These are phyloP conservation scores for Atta colombica DNA, from an alignment of 1,140 invertebrate genomes.

Conservation along the genomic window DNA sequence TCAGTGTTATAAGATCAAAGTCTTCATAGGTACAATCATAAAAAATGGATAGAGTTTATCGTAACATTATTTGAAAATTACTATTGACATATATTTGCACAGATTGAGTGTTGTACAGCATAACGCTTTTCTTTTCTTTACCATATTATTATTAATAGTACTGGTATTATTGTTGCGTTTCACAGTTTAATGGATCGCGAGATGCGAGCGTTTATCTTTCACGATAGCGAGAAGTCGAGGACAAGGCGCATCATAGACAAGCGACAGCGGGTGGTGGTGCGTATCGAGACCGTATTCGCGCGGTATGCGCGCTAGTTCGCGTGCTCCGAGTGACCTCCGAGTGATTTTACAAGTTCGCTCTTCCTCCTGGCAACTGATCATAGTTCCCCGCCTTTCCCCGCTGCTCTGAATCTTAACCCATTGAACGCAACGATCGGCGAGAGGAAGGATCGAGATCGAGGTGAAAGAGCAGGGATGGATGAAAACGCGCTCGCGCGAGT, in stretches of 20 bases:
- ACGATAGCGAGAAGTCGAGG: conserved; percentile 32
- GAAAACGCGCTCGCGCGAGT: conserved; percentile 50
- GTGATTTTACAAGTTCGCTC: conserved; percentile 64
- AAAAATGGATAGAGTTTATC: too few relatives aligned
- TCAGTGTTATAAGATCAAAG: too few relatives aligned
- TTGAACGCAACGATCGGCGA: conserved; percentile 4
- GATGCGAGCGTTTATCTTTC: conserved; percentile 17
- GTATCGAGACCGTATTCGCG: conserved; percentile 47
- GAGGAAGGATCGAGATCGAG: conserved; percentile 37
- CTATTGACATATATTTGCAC: neutral
- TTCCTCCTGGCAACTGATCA: conserved; percentile 54
- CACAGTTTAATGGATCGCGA: conserved; percentile 36
- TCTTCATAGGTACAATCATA: too few relatives aligned
- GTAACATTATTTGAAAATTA: too few relatives aligned
- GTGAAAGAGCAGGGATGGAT: conserved; percentile 48
- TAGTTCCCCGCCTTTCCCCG: conserved; percentile 25
- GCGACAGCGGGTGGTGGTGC: conserved; percentile 53
- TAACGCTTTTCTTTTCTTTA: neutral
- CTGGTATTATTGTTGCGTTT: conserved; percentile 14
- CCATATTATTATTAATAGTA: neutral
- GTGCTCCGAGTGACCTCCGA: conserved; percentile 57
- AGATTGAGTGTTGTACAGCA: neutral
- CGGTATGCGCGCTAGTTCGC: conserved; percentile 54
- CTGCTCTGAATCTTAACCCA: conserved; percentile 44
- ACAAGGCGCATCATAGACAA: conserved; percentile 39